A percentile compares a stretch with the other conserved stretches of the same genome.
Conservation (phyloP, 92 coral and sea anemone species). For the Palythoa grandiflora region DNA sequence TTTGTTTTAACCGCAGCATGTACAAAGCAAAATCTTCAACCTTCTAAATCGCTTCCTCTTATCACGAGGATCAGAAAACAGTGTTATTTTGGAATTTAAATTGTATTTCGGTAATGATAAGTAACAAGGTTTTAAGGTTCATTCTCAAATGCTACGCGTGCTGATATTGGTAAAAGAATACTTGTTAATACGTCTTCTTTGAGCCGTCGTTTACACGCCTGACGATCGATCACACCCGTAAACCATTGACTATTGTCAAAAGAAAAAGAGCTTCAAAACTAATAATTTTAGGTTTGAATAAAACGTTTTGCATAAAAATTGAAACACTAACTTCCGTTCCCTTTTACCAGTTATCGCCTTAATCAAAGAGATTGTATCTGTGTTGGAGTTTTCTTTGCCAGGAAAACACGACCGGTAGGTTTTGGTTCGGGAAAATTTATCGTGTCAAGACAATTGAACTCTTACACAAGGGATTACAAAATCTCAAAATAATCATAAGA, state of each 20-base stretch:
- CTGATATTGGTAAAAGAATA: neutral
- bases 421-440: neutral
- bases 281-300: neutral
- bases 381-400: neutral
- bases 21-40: neutral
- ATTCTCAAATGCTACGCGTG: slow-evolving; percentile 4
- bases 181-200: slow-evolving; percentile 6
- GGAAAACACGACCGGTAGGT: neutral
- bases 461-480: neutral
- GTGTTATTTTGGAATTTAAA: neutral
- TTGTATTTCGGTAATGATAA: slow-evolving; percentile 10
- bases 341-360: neutral
- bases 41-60: neutral
- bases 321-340: neutral
- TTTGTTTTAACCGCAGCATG: neutral
- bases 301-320: slow-evolving; percentile 10
- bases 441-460: neutral
- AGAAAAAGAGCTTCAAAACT: neutral
- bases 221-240: slow-evolving; percentile 1
- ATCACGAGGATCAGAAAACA: neutral
- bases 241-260: slow-evolving; percentile 26
- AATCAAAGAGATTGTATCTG: neutral
- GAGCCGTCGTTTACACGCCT: slow-evolving; percentile 26
- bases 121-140: neutral
- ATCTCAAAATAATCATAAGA: neutral